Conservation (phyloP, 2,113 vertebrate species). For the Triplophysa siluroides region DNA sequence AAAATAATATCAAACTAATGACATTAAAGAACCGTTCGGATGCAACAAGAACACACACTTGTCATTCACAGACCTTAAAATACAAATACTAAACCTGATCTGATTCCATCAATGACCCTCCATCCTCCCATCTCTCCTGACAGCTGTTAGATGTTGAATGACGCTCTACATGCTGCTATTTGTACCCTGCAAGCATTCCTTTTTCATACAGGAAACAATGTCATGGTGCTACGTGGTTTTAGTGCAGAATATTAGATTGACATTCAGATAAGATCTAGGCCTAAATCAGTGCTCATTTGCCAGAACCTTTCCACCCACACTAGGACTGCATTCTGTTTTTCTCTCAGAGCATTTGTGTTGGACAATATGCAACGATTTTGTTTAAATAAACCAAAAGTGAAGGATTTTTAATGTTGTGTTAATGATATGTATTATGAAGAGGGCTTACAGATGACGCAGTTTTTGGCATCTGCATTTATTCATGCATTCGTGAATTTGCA, state of each 20-base stretch:
- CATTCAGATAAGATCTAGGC: constrained; percentile 12
- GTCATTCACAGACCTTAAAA: too few species aligned
- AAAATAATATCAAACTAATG: too few species aligned
- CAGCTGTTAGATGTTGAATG: neutral
- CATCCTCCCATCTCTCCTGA: neutral
- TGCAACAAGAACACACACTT: neutral
- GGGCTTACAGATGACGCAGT: neutral
- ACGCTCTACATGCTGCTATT: neutral
- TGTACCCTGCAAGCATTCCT: neutral
- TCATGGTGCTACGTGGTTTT: neutral
- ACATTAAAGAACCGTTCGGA: too few species aligned
- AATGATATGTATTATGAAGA: neutral
- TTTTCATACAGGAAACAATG: neutral
- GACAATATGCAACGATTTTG: too few species aligned
- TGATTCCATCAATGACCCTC: neutral
- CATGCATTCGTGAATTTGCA: neutral
- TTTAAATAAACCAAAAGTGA: too few species aligned
- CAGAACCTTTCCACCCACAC: neutral
- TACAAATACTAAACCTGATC: too few species aligned
- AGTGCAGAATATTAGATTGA: constrained; percentile 27
- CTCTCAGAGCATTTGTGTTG: too few species aligned
- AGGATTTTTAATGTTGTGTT: neutral
- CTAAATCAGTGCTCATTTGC: neutral
- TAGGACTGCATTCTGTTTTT: too few species aligned
- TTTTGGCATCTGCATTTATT: neutral